These are phyloP conservation scores for Camponotus floridanus DNA, from an alignment of 1,140 invertebrate genomes.

Conservation along the genomic window DNA sequence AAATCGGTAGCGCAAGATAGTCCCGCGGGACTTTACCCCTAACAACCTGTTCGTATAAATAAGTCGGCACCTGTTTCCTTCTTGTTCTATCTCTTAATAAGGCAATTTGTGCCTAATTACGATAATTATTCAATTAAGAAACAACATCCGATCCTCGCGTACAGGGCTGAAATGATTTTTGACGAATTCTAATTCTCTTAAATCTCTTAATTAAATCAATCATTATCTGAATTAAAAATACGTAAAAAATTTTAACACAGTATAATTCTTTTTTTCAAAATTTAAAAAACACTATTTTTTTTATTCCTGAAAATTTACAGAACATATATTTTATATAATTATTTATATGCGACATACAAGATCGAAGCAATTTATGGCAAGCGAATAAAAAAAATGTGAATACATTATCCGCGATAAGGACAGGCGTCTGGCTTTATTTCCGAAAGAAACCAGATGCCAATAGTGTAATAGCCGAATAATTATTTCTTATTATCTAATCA, in stretches of 20 bases:
- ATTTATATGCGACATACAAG: not conserved
- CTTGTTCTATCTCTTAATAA: not conserved
- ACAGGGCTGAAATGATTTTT: not conserved
- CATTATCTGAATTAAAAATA: not conserved
- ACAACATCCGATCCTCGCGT: not conserved
- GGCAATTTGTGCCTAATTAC: not conserved
- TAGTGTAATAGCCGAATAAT: conserved; percentile 53
- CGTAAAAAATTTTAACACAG: not conserved
- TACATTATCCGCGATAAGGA: conserved; percentile 58
- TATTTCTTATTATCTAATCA: conserved; percentile 52
- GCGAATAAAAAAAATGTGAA: conserved; percentile 34
- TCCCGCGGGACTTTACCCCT: conserved; percentile 50
- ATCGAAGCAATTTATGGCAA: conserved; percentile 27
- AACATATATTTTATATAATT: not conserved
- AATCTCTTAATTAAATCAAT: not conserved
- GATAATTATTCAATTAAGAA: not conserved
- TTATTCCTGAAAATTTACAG: not conserved
- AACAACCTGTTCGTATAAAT: conserved; percentile 66
- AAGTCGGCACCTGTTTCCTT: conserved; percentile 48
- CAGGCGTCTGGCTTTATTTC: conserved; percentile 45
- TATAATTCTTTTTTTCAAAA: too few species aligned
- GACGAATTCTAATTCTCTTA: not conserved
- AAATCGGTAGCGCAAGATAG: conserved; percentile 20
- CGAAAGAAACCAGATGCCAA: conserved; percentile 54
- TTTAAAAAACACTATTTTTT: not conserved